A percentile compares a stretch with the other conserved stretches of the same genome.
These are phyloP conservation scores for Thalassarche chlororhynchos DNA, from an alignment of 2,113 vertebrate species.

Conservation along the genomic window DNA sequence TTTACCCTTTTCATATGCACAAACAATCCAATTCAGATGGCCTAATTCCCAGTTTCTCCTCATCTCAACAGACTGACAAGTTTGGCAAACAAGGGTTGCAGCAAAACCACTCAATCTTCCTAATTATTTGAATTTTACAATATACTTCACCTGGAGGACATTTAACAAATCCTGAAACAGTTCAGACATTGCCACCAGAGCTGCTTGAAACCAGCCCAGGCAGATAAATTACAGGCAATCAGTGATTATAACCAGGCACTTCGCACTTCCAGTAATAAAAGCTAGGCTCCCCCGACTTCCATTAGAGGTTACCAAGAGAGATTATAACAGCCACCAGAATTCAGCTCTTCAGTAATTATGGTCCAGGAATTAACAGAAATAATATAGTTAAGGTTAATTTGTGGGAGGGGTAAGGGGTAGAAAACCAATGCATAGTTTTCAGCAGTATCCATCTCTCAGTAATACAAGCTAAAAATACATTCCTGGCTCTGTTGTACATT, in stretches of 20 bases:
- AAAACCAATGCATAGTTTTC: background rate
- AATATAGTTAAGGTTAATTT: background rate
- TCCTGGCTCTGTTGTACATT: background rate
- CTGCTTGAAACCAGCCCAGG: background rate
- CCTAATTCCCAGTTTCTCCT: background rate
- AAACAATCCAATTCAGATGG: background rate
- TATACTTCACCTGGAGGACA: background rate
- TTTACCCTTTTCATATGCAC: background rate
- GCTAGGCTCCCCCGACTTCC: background rate
- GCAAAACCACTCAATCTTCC: background rate
- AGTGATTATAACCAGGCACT: background rate
- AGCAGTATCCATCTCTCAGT: background rate
- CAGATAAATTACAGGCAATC: background rate
- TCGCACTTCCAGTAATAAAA: background rate
- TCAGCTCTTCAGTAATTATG: background rate
- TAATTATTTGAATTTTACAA: background rate
- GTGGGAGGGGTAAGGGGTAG: background rate
- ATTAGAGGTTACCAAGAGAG: background rate
- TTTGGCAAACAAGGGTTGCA: background rate
- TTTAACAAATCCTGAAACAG: background rate
- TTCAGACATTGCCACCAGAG: background rate
- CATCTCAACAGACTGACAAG: background rate
- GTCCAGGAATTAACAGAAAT: background rate
- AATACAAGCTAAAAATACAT: background rate
- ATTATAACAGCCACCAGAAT: background rate